A percentile compares a stretch with the other conserved stretches of the same genome.
Evolutionary conservation across 1,140 invertebrate genomes (phyloP).

Genomic region (Coenobita brevimanus): DNA sequence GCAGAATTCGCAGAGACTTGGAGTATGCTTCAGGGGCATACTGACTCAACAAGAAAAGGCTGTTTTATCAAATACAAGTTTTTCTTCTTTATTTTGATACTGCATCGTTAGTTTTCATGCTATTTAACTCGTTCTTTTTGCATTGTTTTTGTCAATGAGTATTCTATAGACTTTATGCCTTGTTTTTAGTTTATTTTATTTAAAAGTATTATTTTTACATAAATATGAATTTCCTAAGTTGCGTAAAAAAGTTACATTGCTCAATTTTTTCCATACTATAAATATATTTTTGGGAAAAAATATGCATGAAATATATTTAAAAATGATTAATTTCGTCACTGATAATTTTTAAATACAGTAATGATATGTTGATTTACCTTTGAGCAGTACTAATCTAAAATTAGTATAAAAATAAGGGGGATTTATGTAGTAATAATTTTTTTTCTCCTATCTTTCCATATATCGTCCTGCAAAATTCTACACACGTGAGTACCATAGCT

Average conservation of each 20-base stretch:
- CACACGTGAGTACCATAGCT: background rate
- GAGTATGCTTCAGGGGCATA: background rate
- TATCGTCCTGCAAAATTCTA: background rate
- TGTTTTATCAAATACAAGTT: background rate
- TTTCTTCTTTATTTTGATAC: background rate
- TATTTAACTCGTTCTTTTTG: background rate
- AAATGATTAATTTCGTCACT: background rate
- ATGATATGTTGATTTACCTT: background rate
- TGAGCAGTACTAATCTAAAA: background rate
- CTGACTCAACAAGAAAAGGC: background rate
- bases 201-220: background rate
- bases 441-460: background rate
- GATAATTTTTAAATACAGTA: background rate
- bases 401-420: background rate
- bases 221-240: background rate
- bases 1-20: background rate
- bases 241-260: background rate
- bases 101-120: conserved; percentile 2
- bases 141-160: background rate
- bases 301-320: too few relatives aligned
- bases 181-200: background rate
- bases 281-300: background rate
- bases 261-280: background rate
- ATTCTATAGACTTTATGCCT: background rate
- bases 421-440: background rate